Evolutionary conservation across 2,797 vertebrate genomes (phyloP), one percentile per base, ranked within the genome.

Genomic region (Cyclopterus lumpus): DNA sequence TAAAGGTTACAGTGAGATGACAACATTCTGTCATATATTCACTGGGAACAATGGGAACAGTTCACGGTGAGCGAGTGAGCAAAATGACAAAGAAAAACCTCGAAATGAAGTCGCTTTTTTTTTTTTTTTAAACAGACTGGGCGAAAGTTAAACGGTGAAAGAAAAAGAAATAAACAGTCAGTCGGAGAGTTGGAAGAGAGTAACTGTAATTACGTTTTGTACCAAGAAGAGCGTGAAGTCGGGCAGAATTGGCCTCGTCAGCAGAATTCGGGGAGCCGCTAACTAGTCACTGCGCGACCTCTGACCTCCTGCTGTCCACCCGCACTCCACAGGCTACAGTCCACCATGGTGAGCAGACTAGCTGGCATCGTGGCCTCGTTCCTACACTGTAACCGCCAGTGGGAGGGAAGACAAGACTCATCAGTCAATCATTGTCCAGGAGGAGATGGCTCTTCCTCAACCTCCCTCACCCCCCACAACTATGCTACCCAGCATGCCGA

Each of bases 221-320:
- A 85, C 77, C 63, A 77, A 84, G 67, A 76, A 83, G 85, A 83
- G 75, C 80, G 77, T 58, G 84, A 80, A 89, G 81, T 86, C 75
- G 16, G 72, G 24, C 15, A 55, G 67, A 91, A 92, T 77, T 48
- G 80, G 80, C 71, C 61, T 80, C 70, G 70, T 94, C 93, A 93
- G 92, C 93, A 91, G 85, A 91, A 91, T 84, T 54, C 34, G 38
- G 49, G 57, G 76, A 86, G 80, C 73, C 15, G 49, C 91, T 92
- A 91, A 84, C 90, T 77, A 86, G 91, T 92, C 90, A 86, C 90
- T 80, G 74, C 74, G 68, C 16, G 82, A 91, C 87, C 93, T 86
- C 64, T 90, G 90, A 93, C 92, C 88, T 67, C 77, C 67, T 3
- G 58, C 87, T 86, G 82, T 85, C 88, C 80, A 34, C 67, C 66